Evolutionary conservation across 2,888 invertebrate genomes (phyloP).

Genomic region (Andrena minutula): DNA sequence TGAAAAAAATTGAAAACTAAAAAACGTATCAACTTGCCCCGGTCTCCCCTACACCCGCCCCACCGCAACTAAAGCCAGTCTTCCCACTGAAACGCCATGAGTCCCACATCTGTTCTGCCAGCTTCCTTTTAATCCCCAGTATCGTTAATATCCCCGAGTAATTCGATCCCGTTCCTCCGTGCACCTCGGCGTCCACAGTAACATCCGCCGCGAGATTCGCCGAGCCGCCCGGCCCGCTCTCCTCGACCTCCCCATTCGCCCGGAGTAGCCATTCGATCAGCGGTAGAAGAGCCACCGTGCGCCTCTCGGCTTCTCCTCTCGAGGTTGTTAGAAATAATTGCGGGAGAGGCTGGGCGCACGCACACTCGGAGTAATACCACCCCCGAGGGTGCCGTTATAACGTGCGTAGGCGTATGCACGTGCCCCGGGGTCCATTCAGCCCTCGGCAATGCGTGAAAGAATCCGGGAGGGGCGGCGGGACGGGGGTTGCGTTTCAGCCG

Average conservation of each 20-base stretch:
- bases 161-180: slow-evolving; percentile 38
- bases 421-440: slow-evolving; percentile 62
- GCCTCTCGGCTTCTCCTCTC: slow-evolving; percentile 28
- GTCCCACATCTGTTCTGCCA: slow-evolving; percentile 27
- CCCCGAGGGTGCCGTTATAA: slow-evolving; percentile 50
- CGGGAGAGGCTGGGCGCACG: slow-evolving; percentile 55
- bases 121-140: slow-evolving; percentile 38
- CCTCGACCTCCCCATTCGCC: background rate
- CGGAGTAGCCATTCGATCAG: background rate
- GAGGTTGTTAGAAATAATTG: slow-evolving; percentile 79
- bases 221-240: background rate
- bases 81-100: background rate
- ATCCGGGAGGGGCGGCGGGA: slow-evolving; percentile 41
- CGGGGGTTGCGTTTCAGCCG: slow-evolving; percentile 52
- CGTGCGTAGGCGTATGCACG: slow-evolving; percentile 65
- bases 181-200: slow-evolving; percentile 37
- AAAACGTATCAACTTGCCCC: no score
- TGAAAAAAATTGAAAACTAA: no score
- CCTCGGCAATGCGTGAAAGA: slow-evolving; percentile 69
- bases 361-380: slow-evolving; percentile 44
- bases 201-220: slow-evolving; percentile 26
- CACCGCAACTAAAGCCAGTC: background rate
- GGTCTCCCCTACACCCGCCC: background rate
- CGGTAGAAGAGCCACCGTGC: background rate
- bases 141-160: slow-evolving; percentile 37